Evolutionary conservation across 2,888 invertebrate species (phyloP).

Genomic region (Sthenelais limicola): DNA sequence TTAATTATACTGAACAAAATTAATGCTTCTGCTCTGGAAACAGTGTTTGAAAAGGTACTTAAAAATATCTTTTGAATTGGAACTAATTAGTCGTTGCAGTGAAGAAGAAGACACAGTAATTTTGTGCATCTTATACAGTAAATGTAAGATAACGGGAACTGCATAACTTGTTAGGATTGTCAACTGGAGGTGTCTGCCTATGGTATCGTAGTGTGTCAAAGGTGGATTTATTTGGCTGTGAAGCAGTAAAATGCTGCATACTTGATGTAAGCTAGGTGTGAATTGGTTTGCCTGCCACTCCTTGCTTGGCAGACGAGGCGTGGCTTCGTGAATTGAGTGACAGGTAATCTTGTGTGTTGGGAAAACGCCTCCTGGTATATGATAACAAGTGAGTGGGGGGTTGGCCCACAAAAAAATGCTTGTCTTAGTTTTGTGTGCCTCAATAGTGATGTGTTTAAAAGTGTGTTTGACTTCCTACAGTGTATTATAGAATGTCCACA

Average conservation of each 20-base stretch:
- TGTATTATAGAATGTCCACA: too few relatives aligned
- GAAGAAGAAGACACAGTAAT: too few relatives aligned
- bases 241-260: slow-evolving; percentile 33
- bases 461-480: not conserved
- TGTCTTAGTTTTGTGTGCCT: slow-evolving; percentile 4
- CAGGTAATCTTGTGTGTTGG: slow-evolving; percentile 35
- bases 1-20: too few relatives aligned
- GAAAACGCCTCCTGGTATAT: slow-evolving; percentile 6
- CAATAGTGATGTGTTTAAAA: not conserved
- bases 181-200: slow-evolving; percentile 24
- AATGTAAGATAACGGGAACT: slow-evolving; percentile 30
- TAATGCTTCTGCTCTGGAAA: too few relatives aligned
- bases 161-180: slow-evolving; percentile 35
- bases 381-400: not conserved
- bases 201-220: slow-evolving; percentile 16
- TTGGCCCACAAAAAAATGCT: not conserved
- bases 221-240: slow-evolving; percentile 12
- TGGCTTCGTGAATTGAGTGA: slow-evolving; percentile 32
- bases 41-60: too few relatives aligned
- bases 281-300: slow-evolving; percentile 20
- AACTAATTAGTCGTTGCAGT: too few relatives aligned
- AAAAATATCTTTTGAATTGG: too few relatives aligned
- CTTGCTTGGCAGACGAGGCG: slow-evolving; percentile 9
- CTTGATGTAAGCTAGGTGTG: slow-evolving; percentile 35
- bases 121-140: too few relatives aligned